A percentile compares a stretch with the other conserved stretches of the same genome.
Evolutionary conservation across 1,140 invertebrate genomes (phyloP).

Genomic region (Manduca sexta): DNA sequence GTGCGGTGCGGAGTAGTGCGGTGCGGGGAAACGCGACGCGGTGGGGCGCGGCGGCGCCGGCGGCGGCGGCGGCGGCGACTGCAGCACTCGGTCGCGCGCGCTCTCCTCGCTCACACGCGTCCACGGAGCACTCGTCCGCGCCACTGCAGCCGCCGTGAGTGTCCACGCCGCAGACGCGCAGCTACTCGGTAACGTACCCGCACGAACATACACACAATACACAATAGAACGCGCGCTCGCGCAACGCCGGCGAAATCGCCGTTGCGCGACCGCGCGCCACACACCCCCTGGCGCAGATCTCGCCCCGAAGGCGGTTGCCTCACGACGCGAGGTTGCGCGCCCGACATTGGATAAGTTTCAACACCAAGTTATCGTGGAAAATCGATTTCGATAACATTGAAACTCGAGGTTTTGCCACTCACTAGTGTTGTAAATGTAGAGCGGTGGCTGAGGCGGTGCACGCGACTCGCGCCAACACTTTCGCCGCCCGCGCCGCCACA

Average conservation of each 20-base stretch:
- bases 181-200: conserved; percentile 45
- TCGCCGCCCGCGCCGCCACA: background rate
- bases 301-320: background rate
- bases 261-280: background rate
- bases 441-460: background rate
- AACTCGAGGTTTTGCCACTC: background rate
- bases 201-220: conserved; percentile 18
- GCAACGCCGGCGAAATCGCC: background rate
- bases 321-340: conserved; percentile 1
- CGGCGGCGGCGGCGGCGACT: conserved; percentile 21
- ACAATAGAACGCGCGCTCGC: background rate
- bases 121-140: conserved; percentile 7
- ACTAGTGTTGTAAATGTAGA: background rate
- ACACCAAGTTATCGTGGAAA: conserved; percentile 10
- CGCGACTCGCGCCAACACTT: background rate
- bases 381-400: conserved; percentile 30
- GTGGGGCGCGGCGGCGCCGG: conserved; percentile 14
- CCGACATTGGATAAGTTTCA: conserved; percentile 17
- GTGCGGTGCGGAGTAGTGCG: background rate
- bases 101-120: conserved; percentile 29
- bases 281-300: background rate
- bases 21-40: conserved; percentile 6
- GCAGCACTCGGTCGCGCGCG: conserved; percentile 43
- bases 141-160: conserved; percentile 21
- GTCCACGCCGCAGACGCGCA: conserved; percentile 15